These are phyloP conservation scores for Fopius arisanus DNA, from an alignment of 1,140 invertebrate species.

Conservation along the genomic window DNA sequence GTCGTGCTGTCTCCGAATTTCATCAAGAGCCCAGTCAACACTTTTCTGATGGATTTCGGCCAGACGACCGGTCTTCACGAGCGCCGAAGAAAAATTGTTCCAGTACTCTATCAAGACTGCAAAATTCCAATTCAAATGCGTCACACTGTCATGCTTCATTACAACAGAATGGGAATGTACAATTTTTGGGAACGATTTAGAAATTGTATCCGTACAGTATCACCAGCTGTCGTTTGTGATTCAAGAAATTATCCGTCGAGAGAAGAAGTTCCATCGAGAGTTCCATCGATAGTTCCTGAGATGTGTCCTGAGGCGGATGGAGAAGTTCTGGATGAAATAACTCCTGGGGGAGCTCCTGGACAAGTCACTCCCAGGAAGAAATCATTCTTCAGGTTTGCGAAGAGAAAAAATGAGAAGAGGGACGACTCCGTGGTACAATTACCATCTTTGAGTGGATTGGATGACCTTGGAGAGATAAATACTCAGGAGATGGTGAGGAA, in stretches of 20 bases:
- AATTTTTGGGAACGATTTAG: constrained; percentile 72
- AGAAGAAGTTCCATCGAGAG: constrained; percentile 15
- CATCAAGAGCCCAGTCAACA: constrained; percentile 72
- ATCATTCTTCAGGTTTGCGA: not conserved
- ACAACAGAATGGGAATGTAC: constrained; percentile 64
- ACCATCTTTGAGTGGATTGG: constrained; percentile 37
- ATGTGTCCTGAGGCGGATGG: not conserved
- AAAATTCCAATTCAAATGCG: constrained; percentile 68
- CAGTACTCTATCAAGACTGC: constrained; percentile 70
- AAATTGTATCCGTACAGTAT: constrained; percentile 57
- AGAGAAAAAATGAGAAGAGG: not conserved
- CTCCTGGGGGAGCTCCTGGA: too few relatives aligned
- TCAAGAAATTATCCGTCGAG: constrained; percentile 8
- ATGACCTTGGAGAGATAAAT: constrained; percentile 14
- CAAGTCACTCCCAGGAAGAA: too few relatives aligned
- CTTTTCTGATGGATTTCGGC: constrained; percentile 76
- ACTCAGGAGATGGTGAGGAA: constrained; percentile 26
- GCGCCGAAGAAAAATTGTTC: constrained; percentile 71
- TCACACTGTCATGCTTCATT: constrained; percentile 68
- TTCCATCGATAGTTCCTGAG: constrained; percentile 21
- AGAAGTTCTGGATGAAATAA: not conserved
- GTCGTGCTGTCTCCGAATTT: constrained; percentile 78
- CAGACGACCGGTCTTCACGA: constrained; percentile 78
- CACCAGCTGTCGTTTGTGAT: not conserved
- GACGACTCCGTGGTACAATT: constrained; percentile 23